These are phyloP conservation scores for Rhinichthys klamathensis DNA, from an alignment of 2,113 vertebrate species.

Conservation along the genomic window DNA sequence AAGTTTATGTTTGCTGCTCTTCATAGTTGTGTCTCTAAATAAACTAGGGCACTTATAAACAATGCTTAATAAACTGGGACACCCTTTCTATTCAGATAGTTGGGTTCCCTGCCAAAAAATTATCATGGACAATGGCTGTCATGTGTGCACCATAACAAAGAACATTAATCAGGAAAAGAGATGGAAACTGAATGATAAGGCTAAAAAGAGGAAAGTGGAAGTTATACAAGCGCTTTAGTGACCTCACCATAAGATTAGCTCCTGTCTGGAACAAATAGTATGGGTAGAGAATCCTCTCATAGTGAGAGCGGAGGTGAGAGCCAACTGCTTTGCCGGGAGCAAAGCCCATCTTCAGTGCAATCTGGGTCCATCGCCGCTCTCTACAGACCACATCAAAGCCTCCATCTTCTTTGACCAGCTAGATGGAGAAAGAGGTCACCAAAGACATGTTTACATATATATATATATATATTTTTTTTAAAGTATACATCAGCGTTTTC, in stretches of 20 bases:
- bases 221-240: neutral
- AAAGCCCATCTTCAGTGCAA: conserved; percentile 95
- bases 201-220: too few species aligned
- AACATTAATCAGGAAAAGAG: neutral
- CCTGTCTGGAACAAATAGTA: conserved; percentile 94
- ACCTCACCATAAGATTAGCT: conserved; percentile 85
- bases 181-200: neutral
- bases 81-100: conserved; percentile 18
- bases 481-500: neutral
- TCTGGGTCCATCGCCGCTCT: conserved; percentile 96
- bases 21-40: neutral
- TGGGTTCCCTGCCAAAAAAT: neutral
- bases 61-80: conserved; percentile 17
- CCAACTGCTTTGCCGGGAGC: conserved; percentile 95
- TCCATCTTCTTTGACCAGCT: conserved; percentile 96
- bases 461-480: too few species aligned
- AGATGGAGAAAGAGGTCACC: conserved; percentile 50
- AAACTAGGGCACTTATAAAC: conserved; percentile 5
- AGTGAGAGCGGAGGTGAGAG: conserved; percentile 92
- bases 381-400: conserved; percentile 94
- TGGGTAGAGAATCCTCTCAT: conserved; percentile 95
- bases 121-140: neutral
- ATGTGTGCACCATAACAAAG: neutral
- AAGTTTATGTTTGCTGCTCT: neutral
- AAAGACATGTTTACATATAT: neutral